These are phyloP conservation scores for Prenolepis imparis DNA, from an alignment of 2,888 invertebrate species.

Conservation along the genomic window DNA sequence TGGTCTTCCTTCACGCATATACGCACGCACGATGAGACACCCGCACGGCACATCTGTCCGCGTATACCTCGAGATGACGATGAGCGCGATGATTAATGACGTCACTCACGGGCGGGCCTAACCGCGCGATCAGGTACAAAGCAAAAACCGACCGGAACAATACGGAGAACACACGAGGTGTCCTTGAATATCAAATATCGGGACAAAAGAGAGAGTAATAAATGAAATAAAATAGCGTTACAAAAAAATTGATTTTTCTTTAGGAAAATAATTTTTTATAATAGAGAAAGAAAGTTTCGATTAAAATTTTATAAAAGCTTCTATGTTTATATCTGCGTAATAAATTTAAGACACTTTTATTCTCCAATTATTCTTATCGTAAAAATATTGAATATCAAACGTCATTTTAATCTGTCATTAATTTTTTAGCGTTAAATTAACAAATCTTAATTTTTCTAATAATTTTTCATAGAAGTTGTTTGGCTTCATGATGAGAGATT, in stretches of 20 bases:
- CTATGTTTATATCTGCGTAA: too few species aligned
- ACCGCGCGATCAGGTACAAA: constrained; percentile 66
- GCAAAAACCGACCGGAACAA: constrained; percentile 13
- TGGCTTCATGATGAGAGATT: not conserved
- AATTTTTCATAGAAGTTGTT: too few species aligned
- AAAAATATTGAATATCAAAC: not conserved
- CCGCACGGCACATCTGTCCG: constrained; percentile 71
- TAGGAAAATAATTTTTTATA: not conserved
- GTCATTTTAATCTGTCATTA: too few species aligned
- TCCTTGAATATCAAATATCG: not conserved
- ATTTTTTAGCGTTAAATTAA: too few species aligned
- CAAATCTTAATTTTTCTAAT: too few species aligned
- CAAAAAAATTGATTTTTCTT: not conserved
- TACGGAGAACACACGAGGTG: not conserved
- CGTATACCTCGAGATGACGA: constrained; percentile 67
- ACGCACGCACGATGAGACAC: constrained; percentile 16
- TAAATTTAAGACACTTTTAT: too few species aligned
- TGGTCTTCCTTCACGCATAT: not conserved
- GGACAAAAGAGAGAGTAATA: not conserved
- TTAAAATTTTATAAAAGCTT: not conserved
- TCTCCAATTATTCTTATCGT: too few species aligned
- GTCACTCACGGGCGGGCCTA: constrained; percentile 60
- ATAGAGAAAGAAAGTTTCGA: not conserved
- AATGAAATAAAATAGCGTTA: not conserved
- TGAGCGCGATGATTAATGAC: constrained; percentile 73